Base-by-base conservation (phyloP, 1,140 invertebrate genomes). In the Rhysida immarginata region DNA sequence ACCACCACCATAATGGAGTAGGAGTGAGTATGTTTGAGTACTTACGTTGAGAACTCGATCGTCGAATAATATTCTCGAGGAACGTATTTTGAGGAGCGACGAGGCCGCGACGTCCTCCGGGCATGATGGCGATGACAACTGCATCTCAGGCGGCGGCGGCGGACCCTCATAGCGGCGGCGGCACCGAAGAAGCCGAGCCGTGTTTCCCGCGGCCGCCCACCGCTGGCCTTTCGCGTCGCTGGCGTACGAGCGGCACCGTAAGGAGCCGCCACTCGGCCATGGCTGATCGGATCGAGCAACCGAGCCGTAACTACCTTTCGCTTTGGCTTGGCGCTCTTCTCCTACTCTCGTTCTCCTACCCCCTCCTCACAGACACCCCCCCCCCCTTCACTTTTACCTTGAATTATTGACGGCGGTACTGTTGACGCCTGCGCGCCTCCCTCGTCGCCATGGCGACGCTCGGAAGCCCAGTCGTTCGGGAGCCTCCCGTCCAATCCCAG, bases 41-140 rank as follows among this genome's bases (percentile, higher is more conserved):
- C 92, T 94, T 80, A 97, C 95, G 91, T 80, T 97, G 90, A 65
- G 89, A 93, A 71, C 90, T 94, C 65, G 91, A 97, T 71, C 94
- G 81, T 63, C 94, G 77, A 64, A 98, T 96, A 75, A 99, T 96
- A 76, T 96, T 98, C 76, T 99, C 96, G 65, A 99, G 78, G 76
- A 99, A 99, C 63, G 96, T 99, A 75, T 99, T 99, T 78, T 99
- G 95, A 66, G 96, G 96, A 78, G 96, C 95, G 68, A 98, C 95
- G 64, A 99, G 83, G 74, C 95, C 96, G 81, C 89, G 81, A 69
- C 89, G 81, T 74, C 89, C 89, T 71, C 89, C 89, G 74, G 90
- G 88, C 89, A 93, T 94, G 77, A 76, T 85, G 71, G 54, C 56
- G 58, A 8, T 5, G 49, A 25, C 26, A 26, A 5, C 23, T 21